A percentile compares a stretch with the other conserved stretches of the same genome.
Conservation (phyloP, 2,888 invertebrate species). For the Tribolium freemani region DNA sequence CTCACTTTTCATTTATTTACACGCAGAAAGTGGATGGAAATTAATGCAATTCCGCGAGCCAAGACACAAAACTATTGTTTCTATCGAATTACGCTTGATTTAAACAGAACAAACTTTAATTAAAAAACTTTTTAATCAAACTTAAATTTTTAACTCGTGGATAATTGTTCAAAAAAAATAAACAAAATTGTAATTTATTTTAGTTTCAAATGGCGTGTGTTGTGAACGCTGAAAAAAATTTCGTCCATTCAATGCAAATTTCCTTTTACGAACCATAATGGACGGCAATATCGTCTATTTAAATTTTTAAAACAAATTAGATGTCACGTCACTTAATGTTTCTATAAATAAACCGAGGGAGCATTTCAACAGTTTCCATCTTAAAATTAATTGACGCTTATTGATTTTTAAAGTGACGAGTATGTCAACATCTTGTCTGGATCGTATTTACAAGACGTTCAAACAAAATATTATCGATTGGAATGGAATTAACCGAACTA, state of each 20-base stretch:
- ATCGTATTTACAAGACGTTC: background rate
- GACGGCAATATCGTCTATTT: background rate
- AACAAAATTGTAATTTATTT: conserved; percentile 8
- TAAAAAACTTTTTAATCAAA: conserved; percentile 36
- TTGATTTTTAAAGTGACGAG: conserved; percentile 11
- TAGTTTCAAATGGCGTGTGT: conserved; percentile 13
- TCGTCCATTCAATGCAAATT: conserved; percentile 26
- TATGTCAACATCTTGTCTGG: conserved; percentile 4
- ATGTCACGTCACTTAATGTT: conserved; percentile 21
- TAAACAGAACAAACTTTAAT: conserved; percentile 29
- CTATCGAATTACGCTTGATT: conserved; percentile 24
- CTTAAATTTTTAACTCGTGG: conserved; percentile 20
- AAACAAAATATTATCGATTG: conserved; percentile 8
- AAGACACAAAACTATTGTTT: conserved; percentile 21
- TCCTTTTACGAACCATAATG: background rate
- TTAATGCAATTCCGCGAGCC: conserved; percentile 10
- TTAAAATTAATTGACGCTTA: conserved; percentile 21
- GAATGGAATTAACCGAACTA: conserved; percentile 10
- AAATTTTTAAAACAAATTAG: conserved; percentile 29
- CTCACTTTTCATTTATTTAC: background rate
- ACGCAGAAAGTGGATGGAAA: conserved; percentile 2
- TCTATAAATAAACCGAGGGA: conserved; percentile 15
- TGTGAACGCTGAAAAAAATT: conserved; percentile 13
- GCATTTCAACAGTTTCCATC: conserved; percentile 6
- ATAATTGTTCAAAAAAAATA: conserved; percentile 16